Evolutionary conservation across 2,888 invertebrate species (phyloP).

Genomic region (Ichneumoninae sp.): DNA sequence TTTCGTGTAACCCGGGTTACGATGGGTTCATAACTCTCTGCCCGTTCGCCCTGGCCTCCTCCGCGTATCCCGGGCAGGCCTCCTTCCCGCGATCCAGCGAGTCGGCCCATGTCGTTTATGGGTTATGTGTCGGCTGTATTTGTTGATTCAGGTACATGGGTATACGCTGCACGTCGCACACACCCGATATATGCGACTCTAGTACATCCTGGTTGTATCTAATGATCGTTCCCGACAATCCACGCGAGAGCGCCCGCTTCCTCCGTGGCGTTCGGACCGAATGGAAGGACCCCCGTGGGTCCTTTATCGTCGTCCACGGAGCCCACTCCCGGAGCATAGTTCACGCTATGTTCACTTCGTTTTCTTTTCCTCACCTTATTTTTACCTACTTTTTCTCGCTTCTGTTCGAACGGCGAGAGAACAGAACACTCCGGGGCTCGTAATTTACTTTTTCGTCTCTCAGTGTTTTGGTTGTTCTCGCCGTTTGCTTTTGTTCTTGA

Average conservation of each 20-base stretch:
- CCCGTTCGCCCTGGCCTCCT: background rate
- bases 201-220: constrained; percentile 40
- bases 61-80: background rate
- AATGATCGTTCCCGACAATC: constrained; percentile 52
- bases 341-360: constrained; percentile 29
- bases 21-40: constrained; percentile 24
- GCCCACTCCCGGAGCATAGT: constrained; percentile 23
- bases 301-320: constrained; percentile 44
- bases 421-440: constrained; percentile 30
- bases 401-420: constrained; percentile 34
- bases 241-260: constrained; percentile 7
- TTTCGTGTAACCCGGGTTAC: constrained; percentile 29
- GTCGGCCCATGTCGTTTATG: constrained; percentile 23
- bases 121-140: constrained; percentile 32
- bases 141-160: constrained; percentile 27
- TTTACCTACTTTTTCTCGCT: constrained; percentile 33
- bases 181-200: constrained; percentile 10
- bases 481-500: constrained; percentile 11
- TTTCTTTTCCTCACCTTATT: constrained; percentile 43
- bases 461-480: constrained; percentile 33
- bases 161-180: background rate
- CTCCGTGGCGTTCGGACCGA: constrained; percentile 36
- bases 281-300: constrained; percentile 56
- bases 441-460: constrained; percentile 39
- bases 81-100: background rate